Evolutionary conservation across 2,797 vertebrate genomes (phyloP).

Genomic region (Galagoides demidoff): DNA sequence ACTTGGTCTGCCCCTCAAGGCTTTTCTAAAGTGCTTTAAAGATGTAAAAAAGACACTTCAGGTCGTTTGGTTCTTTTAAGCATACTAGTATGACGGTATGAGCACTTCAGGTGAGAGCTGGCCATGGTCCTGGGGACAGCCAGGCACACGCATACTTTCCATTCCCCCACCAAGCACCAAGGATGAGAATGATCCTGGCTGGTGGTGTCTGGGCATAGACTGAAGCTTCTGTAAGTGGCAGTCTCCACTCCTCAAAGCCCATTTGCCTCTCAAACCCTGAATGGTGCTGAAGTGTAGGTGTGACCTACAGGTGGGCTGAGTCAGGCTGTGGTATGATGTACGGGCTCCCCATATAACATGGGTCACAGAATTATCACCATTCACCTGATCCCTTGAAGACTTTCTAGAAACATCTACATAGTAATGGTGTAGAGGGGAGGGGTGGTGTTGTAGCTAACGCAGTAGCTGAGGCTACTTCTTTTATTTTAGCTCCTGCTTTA

Average conservation of each 20-base stretch:
- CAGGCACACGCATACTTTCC: neutral
- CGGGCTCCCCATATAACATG: neutral
- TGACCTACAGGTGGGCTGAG: neutral
- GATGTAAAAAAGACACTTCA: neutral
- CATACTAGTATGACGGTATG: neutral
- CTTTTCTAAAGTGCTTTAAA: constrained; percentile 24
- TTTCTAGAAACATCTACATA: constrained; percentile 19
- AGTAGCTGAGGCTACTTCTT: neutral
- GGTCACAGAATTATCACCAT: neutral
- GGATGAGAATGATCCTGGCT: neutral
- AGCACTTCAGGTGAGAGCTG: neutral
- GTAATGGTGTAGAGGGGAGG: neutral
- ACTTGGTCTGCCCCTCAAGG: neutral
- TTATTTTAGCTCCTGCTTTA: neutral
- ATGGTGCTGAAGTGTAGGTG: too few species aligned
- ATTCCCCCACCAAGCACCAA: neutral
- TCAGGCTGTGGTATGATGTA: neutral
- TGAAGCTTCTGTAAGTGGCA: neutral
- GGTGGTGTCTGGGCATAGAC: neutral
- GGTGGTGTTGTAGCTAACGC: neutral
- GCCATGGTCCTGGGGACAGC: neutral
- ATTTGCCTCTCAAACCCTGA: neutral
- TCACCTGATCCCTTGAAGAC: neutral
- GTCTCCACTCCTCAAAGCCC: neutral
- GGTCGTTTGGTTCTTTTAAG: neutral